A percentile compares a stretch with the other conserved stretches of the same genome.
Conservation (phyloP, 2,113 vertebrate species). For the Propithecus coquereli region DNA sequence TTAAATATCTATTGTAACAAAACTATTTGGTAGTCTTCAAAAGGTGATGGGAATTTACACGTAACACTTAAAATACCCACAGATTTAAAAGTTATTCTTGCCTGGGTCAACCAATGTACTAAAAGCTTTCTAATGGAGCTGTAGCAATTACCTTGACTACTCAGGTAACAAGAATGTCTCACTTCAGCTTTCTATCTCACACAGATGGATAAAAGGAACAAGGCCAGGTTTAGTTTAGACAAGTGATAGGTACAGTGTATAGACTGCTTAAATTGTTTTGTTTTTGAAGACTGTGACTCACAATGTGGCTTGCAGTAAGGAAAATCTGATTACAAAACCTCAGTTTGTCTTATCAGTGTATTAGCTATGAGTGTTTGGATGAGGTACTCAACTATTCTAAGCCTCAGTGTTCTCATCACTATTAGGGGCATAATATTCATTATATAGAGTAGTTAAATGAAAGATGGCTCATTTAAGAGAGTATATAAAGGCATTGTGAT, state of each 20-base stretch:
- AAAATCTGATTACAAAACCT: not conserved
- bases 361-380: not conserved
- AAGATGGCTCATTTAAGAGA: not conserved
- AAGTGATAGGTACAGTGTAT: not conserved
- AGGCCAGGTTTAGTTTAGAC: not conserved
- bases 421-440: not conserved
- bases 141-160: not conserved
- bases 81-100: not conserved
- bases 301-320: not conserved
- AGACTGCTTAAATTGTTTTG: not conserved
- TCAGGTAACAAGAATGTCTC: not conserved
- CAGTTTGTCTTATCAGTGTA: not conserved
- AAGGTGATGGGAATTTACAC: not conserved
- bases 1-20: slow-evolving; percentile 17
- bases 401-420: not conserved
- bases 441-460: not conserved
- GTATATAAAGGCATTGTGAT: not conserved
- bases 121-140: slow-evolving; percentile 54
- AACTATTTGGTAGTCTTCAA: slow-evolving; percentile 27
- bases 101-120: slow-evolving; percentile 29
- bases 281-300: not conserved
- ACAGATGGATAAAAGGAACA: not conserved
- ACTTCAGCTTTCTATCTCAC: not conserved
- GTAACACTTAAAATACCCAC: slow-evolving; percentile 18
- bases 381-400: not conserved